These are phyloP conservation scores for Hirudinaria manillensis DNA, from an alignment of 2,888 invertebrate genomes.

Conservation along the genomic window DNA sequence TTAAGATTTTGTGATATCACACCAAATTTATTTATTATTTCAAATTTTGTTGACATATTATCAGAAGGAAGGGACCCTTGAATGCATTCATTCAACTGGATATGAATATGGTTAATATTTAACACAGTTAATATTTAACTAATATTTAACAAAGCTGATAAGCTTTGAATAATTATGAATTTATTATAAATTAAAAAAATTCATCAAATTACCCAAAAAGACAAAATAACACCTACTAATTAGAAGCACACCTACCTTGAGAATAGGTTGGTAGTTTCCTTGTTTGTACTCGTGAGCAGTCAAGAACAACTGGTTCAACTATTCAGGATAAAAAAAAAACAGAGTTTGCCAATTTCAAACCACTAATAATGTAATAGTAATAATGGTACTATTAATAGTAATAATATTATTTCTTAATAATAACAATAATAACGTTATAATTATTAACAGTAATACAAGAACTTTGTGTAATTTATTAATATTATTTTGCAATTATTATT, in stretches of 20 bases:
- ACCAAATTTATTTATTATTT: not conserved
- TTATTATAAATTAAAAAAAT: not conserved
- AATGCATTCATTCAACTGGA: too few species aligned
- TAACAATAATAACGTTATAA: too few species aligned
- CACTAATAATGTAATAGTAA: not conserved
- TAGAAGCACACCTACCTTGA: constrained; percentile 7
- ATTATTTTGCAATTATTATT: too few species aligned
- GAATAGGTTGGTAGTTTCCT: constrained; percentile 12
- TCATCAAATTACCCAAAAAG: not conserved
- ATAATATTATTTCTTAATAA: too few species aligned
- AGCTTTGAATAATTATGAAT: not conserved
- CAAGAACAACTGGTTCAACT: constrained; percentile 84
- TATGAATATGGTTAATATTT: too few species aligned
- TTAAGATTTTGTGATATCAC: not conserved
- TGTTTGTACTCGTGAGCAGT: constrained; percentile 70
- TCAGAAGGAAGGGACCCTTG: too few species aligned
- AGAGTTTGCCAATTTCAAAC: not conserved
- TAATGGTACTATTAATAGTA: too few species aligned
- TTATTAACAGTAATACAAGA: too few species aligned
- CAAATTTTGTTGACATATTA: too few species aligned
- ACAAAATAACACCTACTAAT: constrained; percentile 4
- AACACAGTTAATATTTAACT: too few species aligned
- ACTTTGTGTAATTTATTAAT: too few species aligned
- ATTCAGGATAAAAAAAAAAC: constrained; percentile 34
- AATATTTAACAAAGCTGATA: not conserved